Percentiles rank a stretch among this genome's conserved stretches.
Evolutionary conservation across 2,888 invertebrate species (phyloP).

Genomic region (Blera fallax): DNA sequence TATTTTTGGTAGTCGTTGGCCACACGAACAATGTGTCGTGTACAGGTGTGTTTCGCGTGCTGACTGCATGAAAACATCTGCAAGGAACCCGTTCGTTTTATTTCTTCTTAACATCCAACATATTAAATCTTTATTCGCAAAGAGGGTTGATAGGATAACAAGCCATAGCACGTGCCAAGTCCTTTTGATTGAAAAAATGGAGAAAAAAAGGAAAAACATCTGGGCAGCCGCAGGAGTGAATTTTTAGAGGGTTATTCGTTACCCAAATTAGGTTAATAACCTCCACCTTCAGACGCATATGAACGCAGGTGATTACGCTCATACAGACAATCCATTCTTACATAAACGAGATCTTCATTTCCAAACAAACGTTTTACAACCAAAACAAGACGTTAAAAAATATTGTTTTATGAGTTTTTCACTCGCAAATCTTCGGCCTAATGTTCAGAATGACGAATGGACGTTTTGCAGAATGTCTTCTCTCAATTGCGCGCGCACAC

Average conservation of each 20-base stretch:
- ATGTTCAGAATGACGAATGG: slow-evolving; percentile 70
- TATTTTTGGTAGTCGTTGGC: slow-evolving; percentile 2
- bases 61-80: slow-evolving; percentile 61
- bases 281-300: slow-evolving; percentile 37
- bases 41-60: slow-evolving; percentile 55
- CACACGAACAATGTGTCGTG: slow-evolving; percentile 4
- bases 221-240: slow-evolving; percentile 18
- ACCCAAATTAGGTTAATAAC: slow-evolving; percentile 60
- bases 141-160: slow-evolving; percentile 37
- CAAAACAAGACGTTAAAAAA: slow-evolving; percentile 67
- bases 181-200: not conserved
- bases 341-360: slow-evolving; percentile 33
- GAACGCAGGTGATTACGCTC: slow-evolving; percentile 49
- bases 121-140: slow-evolving; percentile 56
- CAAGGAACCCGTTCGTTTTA: slow-evolving; percentile 23
- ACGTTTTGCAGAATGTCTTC: slow-evolving; percentile 63
- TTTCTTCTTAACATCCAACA: not conserved
- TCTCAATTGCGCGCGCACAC: slow-evolving; percentile 49
- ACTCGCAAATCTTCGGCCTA: slow-evolving; percentile 64
- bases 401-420: slow-evolving; percentile 64
- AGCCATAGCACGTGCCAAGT: slow-evolving; percentile 53
- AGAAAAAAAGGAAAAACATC: slow-evolving; percentile 36
- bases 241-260: slow-evolving; percentile 4
- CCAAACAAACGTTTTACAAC: slow-evolving; percentile 61
- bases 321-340: slow-evolving; percentile 1